Percentiles rank a stretch among this genome's conserved stretches.
phyloP scores from a whole-genome alignment of 2,888 invertebrate genomes.

The Plemyria rubiginata region DNA sequence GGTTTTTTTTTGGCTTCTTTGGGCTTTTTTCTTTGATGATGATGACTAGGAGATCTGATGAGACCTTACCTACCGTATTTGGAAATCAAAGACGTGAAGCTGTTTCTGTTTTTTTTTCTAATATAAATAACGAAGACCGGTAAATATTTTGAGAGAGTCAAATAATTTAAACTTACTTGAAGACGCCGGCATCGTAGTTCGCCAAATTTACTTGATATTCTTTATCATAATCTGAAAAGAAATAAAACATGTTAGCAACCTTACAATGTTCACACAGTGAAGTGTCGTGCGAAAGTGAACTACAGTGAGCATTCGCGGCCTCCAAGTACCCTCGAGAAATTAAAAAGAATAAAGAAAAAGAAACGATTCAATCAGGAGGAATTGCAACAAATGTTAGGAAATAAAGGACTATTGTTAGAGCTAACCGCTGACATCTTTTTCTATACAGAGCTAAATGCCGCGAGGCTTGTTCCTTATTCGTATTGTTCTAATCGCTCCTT shows the following conservation, averaged over 20 bases:
- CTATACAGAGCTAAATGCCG: slow-evolving; percentile 67
- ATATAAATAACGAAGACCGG: too few relatives aligned
- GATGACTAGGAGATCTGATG: too few relatives aligned
- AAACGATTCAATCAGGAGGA: slow-evolving; percentile 69
- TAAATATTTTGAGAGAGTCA: too few relatives aligned
- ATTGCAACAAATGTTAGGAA: slow-evolving; percentile 79
- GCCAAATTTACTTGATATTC: neutral
- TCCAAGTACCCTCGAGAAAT: slow-evolving; percentile 59
- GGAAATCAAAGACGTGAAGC: too few relatives aligned
- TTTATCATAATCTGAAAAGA: slow-evolving; percentile 30
- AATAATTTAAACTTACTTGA: slow-evolving; percentile 19
- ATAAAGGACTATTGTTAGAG: slow-evolving; percentile 67
- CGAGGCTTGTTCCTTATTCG: slow-evolving; percentile 68
- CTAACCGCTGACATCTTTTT: slow-evolving; percentile 71
- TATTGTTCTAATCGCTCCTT: slow-evolving; percentile 64
- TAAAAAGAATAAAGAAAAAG: slow-evolving; percentile 50
- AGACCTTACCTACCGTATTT: too few relatives aligned
- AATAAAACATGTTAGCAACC: slow-evolving; percentile 7
- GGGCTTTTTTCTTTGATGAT: too few relatives aligned
- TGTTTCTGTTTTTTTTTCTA: too few relatives aligned
- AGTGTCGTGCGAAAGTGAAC: slow-evolving; percentile 39
- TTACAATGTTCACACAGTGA: slow-evolving; percentile 48
- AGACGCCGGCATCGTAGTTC: slow-evolving; percentile 20
- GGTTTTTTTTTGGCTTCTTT: too few relatives aligned
- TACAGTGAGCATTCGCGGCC: slow-evolving; percentile 54